Evolutionary conservation across 1,140 invertebrate species (phyloP).

Genomic region (Aleiodes sp.): DNA sequence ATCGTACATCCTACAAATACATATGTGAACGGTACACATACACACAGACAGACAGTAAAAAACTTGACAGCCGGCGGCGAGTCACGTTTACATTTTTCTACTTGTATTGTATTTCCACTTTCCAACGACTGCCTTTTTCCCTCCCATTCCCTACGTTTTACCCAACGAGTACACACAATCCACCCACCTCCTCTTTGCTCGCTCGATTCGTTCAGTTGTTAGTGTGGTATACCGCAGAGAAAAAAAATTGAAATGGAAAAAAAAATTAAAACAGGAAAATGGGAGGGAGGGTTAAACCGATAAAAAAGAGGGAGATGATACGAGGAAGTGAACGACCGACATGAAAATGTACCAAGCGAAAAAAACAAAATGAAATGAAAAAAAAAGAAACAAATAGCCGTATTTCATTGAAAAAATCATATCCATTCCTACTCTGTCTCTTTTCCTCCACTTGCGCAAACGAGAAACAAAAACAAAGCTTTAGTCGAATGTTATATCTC

Average conservation of each 20-base stretch:
- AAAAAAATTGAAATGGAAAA: not conserved
- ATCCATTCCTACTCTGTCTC: no score
- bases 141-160: constrained; percentile 29
- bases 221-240: constrained; percentile 1
- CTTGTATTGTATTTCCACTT: constrained; percentile 36
- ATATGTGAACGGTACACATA: constrained; percentile 3
- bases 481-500: constrained; percentile 24
- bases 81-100: constrained; percentile 38
- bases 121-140: constrained; percentile 25
- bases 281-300: not conserved
- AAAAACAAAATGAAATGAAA: constrained; percentile 6
- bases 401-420: constrained; percentile 14
- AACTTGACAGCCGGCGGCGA: constrained; percentile 35
- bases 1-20: constrained; percentile 5
- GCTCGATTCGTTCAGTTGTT: constrained; percentile 16
- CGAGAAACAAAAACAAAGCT: not conserved
- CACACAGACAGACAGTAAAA: constrained; percentile 17
- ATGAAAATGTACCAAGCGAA: constrained; percentile 11
- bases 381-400: not conserved
- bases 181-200: not conserved
- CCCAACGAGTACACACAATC: not conserved
- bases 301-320: constrained; percentile 18
- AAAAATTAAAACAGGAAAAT: not conserved
- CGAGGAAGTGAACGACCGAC: constrained; percentile 17
- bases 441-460: not conserved